Percentiles rank a stretch among this genome's conserved stretches.
These are phyloP conservation scores for Archips xylosteana DNA, from an alignment of 2,888 invertebrate genomes.

Conservation along the genomic window DNA sequence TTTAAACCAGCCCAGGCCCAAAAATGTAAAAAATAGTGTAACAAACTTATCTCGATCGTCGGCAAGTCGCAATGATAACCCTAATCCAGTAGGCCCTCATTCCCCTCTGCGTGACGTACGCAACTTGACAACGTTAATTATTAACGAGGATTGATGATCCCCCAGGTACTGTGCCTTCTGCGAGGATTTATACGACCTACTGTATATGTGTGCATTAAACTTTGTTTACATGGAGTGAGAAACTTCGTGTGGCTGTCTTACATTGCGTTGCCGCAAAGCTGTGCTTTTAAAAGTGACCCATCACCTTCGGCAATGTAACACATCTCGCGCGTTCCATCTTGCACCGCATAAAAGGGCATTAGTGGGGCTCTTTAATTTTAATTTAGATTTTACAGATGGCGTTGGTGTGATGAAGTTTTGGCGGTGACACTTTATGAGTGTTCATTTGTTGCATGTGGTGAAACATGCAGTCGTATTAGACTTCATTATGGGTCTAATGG, in stretches of 20 bases:
- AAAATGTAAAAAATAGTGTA: neutral
- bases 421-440: slow-evolving; percentile 30
- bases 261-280: neutral
- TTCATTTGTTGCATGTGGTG: slow-evolving; percentile 33
- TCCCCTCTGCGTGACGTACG: slow-evolving; percentile 42
- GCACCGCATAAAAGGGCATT: neutral
- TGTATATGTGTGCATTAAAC: slow-evolving; percentile 19
- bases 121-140: slow-evolving; percentile 60
- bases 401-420: slow-evolving; percentile 29
- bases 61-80: slow-evolving; percentile 35
- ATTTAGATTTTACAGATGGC: slow-evolving; percentile 40
- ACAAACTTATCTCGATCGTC: slow-evolving; percentile 21
- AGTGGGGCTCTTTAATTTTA: slow-evolving; percentile 40
- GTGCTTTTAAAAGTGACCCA: neutral
- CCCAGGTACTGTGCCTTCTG: slow-evolving; percentile 50
- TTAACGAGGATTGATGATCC: slow-evolving; percentile 76
- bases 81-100: slow-evolving; percentile 39
- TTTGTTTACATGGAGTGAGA: neutral
- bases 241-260: neutral
- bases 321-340: neutral
- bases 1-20: no score
- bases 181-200: slow-evolving; percentile 37
- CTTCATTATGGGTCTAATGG: slow-evolving; percentile 24
- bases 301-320: neutral
- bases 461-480: slow-evolving; percentile 17